A percentile compares a stretch with the other conserved stretches of the same genome.
These are phyloP conservation scores for Andrena flavipes DNA, from an alignment of 2,888 invertebrate genomes.

Conservation along the genomic window DNA sequence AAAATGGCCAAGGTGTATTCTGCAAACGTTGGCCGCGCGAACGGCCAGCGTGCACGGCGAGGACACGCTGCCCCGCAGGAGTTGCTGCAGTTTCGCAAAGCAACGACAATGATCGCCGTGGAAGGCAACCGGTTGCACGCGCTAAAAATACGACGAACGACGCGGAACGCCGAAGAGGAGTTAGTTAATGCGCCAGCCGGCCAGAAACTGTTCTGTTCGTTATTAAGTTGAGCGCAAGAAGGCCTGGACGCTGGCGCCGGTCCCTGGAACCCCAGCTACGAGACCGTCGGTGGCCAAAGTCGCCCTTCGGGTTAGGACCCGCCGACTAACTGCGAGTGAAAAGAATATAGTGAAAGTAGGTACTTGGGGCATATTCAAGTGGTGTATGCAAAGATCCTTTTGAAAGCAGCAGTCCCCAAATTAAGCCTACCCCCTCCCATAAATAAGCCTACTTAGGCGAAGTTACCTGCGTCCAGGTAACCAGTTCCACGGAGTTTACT, in stretches of 20 bases:
- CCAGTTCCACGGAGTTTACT: too few species aligned
- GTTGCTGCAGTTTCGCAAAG: slow-evolving; percentile 77
- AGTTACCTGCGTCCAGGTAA: too few species aligned
- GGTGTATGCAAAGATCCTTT: too few species aligned
- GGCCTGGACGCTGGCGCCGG: slow-evolving; percentile 38
- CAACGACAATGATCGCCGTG: slow-evolving; percentile 83
- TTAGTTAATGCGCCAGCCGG: slow-evolving; percentile 75
- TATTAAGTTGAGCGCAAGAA: slow-evolving; percentile 46
- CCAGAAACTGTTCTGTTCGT: slow-evolving; percentile 75
- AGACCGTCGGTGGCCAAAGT: slow-evolving; percentile 32
- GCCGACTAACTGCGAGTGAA: not conserved
- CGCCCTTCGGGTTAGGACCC: slow-evolving; percentile 17
- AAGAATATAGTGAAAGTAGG: too few species aligned
- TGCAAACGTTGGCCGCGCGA: slow-evolving; percentile 17
- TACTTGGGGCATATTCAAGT: too few species aligned
- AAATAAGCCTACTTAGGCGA: too few species aligned
- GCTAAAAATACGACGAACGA: slow-evolving; percentile 79
- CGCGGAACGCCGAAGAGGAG: slow-evolving; percentile 68
- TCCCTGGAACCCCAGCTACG: not conserved
- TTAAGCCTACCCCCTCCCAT: too few species aligned
- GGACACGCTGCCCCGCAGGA: slow-evolving; percentile 57
- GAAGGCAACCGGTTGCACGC: slow-evolving; percentile 83
- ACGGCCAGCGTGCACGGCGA: not conserved
- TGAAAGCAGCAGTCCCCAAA: too few species aligned
- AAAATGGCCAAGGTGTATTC: slow-evolving; percentile 42